phyloP scores from a whole-genome alignment of 2,888 invertebrate genomes.

The Axea sp. region DNA sequence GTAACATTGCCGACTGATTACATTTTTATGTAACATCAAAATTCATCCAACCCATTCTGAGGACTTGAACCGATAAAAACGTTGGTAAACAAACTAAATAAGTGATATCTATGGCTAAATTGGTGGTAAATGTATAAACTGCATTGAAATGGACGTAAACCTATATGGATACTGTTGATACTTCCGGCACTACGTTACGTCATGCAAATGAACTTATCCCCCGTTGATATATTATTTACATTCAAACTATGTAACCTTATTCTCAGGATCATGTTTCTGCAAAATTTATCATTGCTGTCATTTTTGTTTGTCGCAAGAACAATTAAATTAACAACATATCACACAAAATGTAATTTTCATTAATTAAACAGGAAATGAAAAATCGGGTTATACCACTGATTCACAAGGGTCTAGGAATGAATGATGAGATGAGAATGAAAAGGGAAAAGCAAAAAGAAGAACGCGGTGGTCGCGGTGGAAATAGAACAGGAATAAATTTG shows the following conservation, averaged over 20 bases:
- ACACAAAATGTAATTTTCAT: too few relatives aligned
- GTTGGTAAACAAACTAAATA: too few relatives aligned
- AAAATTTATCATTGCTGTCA: slow-evolving; percentile 35
- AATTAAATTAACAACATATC: slow-evolving; percentile 15
- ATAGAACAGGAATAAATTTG: slow-evolving; percentile 51
- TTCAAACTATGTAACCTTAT: slow-evolving; percentile 53
- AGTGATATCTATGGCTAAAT: slow-evolving; percentile 31
- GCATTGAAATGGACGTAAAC: slow-evolving; percentile 38
- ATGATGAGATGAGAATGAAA: slow-evolving; percentile 4
- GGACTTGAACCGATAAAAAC: too few relatives aligned
- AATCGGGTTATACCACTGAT: too few relatives aligned
- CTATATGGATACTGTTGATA: slow-evolving; percentile 50
- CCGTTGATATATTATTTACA: slow-evolving; percentile 58
- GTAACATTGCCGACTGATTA: too few relatives aligned
- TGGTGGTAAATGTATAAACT: slow-evolving; percentile 45
- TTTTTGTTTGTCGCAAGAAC: slow-evolving; percentile 25
- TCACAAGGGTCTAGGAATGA: slow-evolving; percentile 1
- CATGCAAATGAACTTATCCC: slow-evolving; percentile 53
- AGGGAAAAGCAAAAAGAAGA: slow-evolving; percentile 1
- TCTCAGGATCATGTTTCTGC: slow-evolving; percentile 47
- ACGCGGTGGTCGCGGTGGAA: slow-evolving; percentile 35
- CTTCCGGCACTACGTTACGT: slow-evolving; percentile 54
- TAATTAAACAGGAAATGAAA: too few relatives aligned
- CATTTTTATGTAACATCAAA: too few relatives aligned
- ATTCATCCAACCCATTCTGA: too few relatives aligned